These are phyloP conservation scores for Sanderia malayensis DNA, from an alignment of 30 jellyfish, hydroid and myxozoan genomes.

Conservation along the genomic window DNA sequence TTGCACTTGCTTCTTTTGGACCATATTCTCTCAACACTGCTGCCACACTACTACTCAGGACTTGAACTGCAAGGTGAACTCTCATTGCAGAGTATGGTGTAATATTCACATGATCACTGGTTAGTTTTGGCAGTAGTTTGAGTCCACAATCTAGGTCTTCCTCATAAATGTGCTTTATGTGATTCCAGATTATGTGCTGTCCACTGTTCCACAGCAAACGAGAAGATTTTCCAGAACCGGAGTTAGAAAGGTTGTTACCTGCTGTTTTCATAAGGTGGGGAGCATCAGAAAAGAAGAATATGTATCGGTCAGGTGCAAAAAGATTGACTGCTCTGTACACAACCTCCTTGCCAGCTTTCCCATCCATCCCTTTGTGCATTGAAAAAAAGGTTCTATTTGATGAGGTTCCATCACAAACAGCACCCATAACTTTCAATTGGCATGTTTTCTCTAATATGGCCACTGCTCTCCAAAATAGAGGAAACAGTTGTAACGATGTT, in stretches of 20 bases:
- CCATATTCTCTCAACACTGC: no score
- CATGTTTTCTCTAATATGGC: constrained; percentile 14
- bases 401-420: constrained; percentile 38
- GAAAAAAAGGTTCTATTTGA: constrained; percentile 22
- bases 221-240: constrained; percentile 37
- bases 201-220: constrained; percentile 41
- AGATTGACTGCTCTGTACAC: constrained; percentile 21
- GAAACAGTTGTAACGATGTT: no score
- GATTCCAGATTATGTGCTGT: constrained; percentile 16
- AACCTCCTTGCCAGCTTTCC: not conserved
- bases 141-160: constrained; percentile 25
- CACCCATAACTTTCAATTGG: constrained; percentile 25
- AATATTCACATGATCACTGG: constrained; percentile 5
- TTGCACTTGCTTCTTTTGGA: no score
- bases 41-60: no score
- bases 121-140: constrained; percentile 32
- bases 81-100: constrained; percentile 29
- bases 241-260: constrained; percentile 36
- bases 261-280: constrained; percentile 55
- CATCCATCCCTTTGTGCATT: constrained; percentile 21
- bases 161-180: constrained; percentile 4
- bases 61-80: no score
- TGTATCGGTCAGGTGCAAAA: constrained; percentile 32
- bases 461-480: constrained; percentile 46
- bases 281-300: constrained; percentile 45